Percentiles rank a stretch among this genome's conserved stretches.
Evolutionary conservation across 2,888 invertebrate species (phyloP).

Genomic region (Temnothorax rugatulus): DNA sequence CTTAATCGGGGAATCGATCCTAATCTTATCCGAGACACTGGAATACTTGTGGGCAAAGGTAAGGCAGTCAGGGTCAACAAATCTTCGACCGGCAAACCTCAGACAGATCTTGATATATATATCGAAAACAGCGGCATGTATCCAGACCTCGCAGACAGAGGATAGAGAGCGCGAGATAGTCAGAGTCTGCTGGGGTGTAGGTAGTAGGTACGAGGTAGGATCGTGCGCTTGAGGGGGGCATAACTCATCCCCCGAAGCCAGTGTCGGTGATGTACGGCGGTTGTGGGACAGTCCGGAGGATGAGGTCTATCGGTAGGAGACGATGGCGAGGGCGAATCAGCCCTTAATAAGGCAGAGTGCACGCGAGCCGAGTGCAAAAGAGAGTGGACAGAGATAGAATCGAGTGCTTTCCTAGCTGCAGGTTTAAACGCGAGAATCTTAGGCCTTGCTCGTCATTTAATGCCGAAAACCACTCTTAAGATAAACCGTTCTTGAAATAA

Average conservation of each 20-base stretch:
- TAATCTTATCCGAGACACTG: slow-evolving; percentile 53
- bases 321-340: slow-evolving; percentile 76
- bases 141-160: slow-evolving; percentile 65
- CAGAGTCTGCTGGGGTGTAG: slow-evolving; percentile 33
- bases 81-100: slow-evolving; percentile 73
- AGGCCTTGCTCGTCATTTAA: not conserved
- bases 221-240: slow-evolving; percentile 70
- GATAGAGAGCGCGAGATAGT: slow-evolving; percentile 50
- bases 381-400: slow-evolving; percentile 34
- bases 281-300: slow-evolving; percentile 77
- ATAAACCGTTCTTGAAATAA: not conserved
- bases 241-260: slow-evolving; percentile 80
- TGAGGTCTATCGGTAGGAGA: slow-evolving; percentile 69
- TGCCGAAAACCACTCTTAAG: not conserved
- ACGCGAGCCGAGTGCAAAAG: slow-evolving; percentile 81
- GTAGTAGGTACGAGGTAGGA: slow-evolving; percentile 56
- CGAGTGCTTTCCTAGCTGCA: not conserved
- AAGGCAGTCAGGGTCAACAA: slow-evolving; percentile 66
- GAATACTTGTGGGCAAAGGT: slow-evolving; percentile 55
- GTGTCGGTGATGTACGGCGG: slow-evolving; percentile 83
- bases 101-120: slow-evolving; percentile 76
- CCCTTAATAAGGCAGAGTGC: slow-evolving; percentile 85
- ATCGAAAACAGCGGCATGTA: slow-evolving; percentile 72
- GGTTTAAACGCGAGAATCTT: slow-evolving; percentile 3
- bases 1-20: slow-evolving; percentile 52